phyloP scores from a whole-genome alignment of 2,797 vertebrate species.

The Cyprinella venusta region DNA sequence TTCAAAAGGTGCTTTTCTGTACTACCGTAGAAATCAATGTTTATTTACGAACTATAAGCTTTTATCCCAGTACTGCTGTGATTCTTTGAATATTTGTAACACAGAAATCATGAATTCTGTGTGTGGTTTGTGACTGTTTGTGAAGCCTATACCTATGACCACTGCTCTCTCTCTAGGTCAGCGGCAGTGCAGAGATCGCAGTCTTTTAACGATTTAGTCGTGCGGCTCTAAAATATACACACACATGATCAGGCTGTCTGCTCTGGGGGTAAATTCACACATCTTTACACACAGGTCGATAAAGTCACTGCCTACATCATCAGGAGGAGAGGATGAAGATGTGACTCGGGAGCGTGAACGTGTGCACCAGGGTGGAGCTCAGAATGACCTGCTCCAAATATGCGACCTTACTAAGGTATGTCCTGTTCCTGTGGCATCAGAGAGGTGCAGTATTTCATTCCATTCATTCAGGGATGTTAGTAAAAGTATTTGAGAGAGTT shows the following conservation, averaged over 20 bases:
- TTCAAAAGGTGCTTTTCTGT: background rate
- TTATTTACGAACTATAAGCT: background rate
- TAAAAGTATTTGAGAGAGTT: no score
- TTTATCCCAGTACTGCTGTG: background rate
- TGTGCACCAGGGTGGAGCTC: slow-evolving; percentile 82
- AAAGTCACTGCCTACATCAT: slow-evolving; percentile 74
- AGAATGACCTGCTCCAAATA: slow-evolving; percentile 89
- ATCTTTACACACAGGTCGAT: slow-evolving; percentile 76
- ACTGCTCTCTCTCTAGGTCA: background rate
- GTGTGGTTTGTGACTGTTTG: background rate
- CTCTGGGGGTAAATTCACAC: background rate
- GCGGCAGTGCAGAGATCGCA: rapidly evolving
- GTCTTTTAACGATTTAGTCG: background rate
- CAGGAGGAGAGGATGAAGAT: slow-evolving; percentile 89
- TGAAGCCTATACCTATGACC: background rate
- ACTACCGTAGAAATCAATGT: background rate
- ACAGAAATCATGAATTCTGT: background rate
- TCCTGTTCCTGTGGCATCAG: background rate
- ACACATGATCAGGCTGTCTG: background rate
- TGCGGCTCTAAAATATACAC: background rate
- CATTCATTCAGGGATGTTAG: background rate
- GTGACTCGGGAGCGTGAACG: slow-evolving; percentile 89
- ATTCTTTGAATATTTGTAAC: background rate
- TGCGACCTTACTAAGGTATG: slow-evolving; percentile 89
- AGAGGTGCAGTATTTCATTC: background rate